phyloP scores from a whole-genome alignment of 2,113 vertebrate genomes.

The Poeciliopsis turrubarensis region DNA sequence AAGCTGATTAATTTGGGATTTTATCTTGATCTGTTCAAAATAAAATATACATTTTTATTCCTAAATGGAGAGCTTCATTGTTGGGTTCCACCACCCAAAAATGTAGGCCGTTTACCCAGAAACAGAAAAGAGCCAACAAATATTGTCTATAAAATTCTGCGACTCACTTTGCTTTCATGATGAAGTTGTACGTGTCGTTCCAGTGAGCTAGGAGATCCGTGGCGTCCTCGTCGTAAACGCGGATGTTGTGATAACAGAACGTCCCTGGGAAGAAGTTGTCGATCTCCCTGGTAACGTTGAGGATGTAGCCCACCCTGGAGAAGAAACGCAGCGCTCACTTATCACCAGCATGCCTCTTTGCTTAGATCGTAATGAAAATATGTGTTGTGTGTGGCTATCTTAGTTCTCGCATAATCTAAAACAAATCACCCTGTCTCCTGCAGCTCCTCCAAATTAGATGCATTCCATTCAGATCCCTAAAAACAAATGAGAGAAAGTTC shows the following conservation, averaged over 20 bases:
- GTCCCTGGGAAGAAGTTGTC: constrained; percentile 97
- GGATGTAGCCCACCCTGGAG: constrained; percentile 92
- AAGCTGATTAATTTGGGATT: too few relatives aligned
- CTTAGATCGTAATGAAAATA: constrained; percentile 46
- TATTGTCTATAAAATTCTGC: neutral
- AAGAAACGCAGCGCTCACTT: constrained; percentile 37
- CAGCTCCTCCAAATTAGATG: constrained; percentile 97
- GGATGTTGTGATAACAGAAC: constrained; percentile 94
- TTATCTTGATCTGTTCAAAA: too few relatives aligned
- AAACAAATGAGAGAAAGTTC: constrained; percentile 70
- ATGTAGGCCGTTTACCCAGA: too few relatives aligned
- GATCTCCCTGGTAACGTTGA: constrained; percentile 96
- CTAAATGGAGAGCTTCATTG: neutral
- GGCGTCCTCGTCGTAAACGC: constrained; percentile 93
- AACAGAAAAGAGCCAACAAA: neutral
- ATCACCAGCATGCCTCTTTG: constrained; percentile 52
- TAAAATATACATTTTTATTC: neutral
- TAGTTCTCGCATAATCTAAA: constrained; percentile 64
- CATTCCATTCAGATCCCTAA: constrained; percentile 98
- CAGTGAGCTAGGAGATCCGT: constrained; percentile 96
- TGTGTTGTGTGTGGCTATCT: constrained; percentile 38
- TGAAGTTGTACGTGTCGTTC: constrained; percentile 98
- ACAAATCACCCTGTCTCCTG: constrained; percentile 88
- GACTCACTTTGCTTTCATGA: constrained; percentile 95
- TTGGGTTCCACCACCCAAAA: neutral